Conservation (phyloP, 1,140 invertebrate genomes). For the Drosophila insularis region DNA sequence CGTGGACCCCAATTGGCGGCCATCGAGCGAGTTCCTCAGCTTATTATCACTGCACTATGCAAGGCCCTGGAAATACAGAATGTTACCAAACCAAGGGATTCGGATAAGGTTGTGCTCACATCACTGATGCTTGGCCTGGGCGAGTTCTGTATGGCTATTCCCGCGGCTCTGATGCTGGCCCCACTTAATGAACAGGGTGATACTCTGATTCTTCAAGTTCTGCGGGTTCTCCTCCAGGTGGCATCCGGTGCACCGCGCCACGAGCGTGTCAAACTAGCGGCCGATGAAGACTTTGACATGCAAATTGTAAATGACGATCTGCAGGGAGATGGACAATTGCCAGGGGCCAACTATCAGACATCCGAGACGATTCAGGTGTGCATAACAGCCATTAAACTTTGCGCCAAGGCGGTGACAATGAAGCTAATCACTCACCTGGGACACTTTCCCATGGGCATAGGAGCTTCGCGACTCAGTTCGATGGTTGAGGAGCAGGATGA, state of each 20-base stretch:
- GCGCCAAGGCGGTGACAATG: slow-evolving; percentile 88
- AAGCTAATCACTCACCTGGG: slow-evolving; percentile 94
- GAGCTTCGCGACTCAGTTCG: slow-evolving; percentile 89
- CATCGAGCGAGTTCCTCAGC: slow-evolving; percentile 75
- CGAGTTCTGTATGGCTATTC: slow-evolving; percentile 93
- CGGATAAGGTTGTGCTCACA: slow-evolving; percentile 89
- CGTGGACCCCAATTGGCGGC: slow-evolving; percentile 68
- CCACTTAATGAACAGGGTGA: slow-evolving; percentile 83
- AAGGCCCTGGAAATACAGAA: slow-evolving; percentile 80
- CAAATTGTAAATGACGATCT: slow-evolving; percentile 88
- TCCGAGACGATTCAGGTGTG: slow-evolving; percentile 83
- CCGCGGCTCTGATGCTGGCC: slow-evolving; percentile 59
- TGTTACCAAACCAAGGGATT: slow-evolving; percentile 83
- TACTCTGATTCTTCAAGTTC: slow-evolving; percentile 84
- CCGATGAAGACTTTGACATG: slow-evolving; percentile 87
- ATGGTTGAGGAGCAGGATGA: slow-evolving; percentile 96
- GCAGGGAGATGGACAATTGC: slow-evolving; percentile 71
- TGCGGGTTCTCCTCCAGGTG: slow-evolving; percentile 83
- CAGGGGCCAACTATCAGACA: slow-evolving; percentile 79
- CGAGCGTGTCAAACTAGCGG: slow-evolving; percentile 77
- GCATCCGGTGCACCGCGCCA: slow-evolving; percentile 79
- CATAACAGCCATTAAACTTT: slow-evolving; percentile 85
- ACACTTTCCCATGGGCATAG: slow-evolving; percentile 95
- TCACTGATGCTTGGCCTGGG: slow-evolving; percentile 94
- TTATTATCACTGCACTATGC: slow-evolving; percentile 77